These are phyloP conservation scores for Sebastiscus tertius DNA, from an alignment of 2,797 vertebrate genomes.

Conservation along the genomic window DNA sequence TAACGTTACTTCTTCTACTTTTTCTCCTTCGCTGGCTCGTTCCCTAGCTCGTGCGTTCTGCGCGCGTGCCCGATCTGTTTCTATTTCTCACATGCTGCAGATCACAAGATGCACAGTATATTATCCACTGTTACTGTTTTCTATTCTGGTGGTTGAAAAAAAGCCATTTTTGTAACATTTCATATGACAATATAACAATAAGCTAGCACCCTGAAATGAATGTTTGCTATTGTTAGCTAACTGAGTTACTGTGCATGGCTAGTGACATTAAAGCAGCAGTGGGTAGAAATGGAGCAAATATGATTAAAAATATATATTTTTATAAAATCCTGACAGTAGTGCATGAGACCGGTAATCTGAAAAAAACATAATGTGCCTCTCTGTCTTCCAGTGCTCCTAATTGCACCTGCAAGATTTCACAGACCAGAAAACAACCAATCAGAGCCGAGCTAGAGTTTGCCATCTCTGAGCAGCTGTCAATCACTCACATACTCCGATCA, in stretches of 20 bases:
- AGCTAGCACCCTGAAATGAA: not conserved
- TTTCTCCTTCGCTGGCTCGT: not conserved
- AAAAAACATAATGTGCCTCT: too few relatives aligned
- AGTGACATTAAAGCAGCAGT: not conserved
- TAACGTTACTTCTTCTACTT: too few relatives aligned
- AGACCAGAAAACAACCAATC: too few relatives aligned
- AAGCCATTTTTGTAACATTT: not conserved
- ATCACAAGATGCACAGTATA: not conserved
- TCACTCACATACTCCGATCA: too few relatives aligned
- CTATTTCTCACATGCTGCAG: not conserved
- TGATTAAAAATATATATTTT: too few relatives aligned
- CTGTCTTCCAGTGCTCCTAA: too few relatives aligned
- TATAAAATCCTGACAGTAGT: too few relatives aligned
- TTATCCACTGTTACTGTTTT: not conserved
- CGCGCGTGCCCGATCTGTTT: not conserved
- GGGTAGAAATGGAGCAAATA: too few relatives aligned
- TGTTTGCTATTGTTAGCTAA: not conserved
- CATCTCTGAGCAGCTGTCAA: too few relatives aligned
- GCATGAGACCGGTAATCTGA: too few relatives aligned
- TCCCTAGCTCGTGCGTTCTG: not conserved
- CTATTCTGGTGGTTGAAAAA: not conserved
- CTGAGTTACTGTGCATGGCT: not conserved
- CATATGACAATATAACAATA: not conserved
- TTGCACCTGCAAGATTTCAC: too few relatives aligned
- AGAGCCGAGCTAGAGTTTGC: too few relatives aligned